Evolutionary conservation across 30 jellyfish, hydroid and myxozoan genomes (phyloP).

Genomic region (Turritopsis rubra): DNA sequence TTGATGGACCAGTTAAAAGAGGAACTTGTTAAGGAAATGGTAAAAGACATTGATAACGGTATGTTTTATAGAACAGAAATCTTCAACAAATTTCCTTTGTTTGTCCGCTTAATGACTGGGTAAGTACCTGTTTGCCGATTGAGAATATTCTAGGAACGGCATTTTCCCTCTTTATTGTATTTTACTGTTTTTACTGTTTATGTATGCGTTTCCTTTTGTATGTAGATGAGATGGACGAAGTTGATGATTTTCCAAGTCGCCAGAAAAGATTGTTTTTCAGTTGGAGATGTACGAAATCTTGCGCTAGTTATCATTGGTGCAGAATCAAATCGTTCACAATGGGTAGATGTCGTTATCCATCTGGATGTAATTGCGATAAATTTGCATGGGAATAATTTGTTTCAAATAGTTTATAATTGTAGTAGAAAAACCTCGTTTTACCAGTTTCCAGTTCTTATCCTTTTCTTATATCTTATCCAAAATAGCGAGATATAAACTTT

Average conservation of each 20-base stretch:
- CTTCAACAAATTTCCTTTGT: not conserved
- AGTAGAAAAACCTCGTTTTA: no score
- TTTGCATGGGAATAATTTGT: not conserved
- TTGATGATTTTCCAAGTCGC: not conserved
- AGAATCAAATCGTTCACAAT: not conserved
- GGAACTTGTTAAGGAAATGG: not conserved
- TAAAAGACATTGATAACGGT: not conserved
- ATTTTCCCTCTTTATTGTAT: no score
- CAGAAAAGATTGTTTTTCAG: not conserved
- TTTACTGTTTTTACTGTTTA: no score
- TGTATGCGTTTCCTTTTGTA: no score
- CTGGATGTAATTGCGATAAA: not conserved
- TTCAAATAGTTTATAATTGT: no score
- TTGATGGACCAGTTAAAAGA: not conserved
- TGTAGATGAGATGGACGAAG: not conserved
- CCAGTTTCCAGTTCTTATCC: no score
- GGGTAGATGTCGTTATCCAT: not conserved
- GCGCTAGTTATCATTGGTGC: not conserved
- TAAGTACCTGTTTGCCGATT: no score
- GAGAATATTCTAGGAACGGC: no score
- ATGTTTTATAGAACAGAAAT: not conserved
- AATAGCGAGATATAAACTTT: no score
- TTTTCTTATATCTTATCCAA: no score
- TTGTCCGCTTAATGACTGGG: no score
- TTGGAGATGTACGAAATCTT: not conserved